Evolutionary conservation across 2,797 vertebrate genomes (phyloP).

Genomic region (Alectoris magna): DNA sequence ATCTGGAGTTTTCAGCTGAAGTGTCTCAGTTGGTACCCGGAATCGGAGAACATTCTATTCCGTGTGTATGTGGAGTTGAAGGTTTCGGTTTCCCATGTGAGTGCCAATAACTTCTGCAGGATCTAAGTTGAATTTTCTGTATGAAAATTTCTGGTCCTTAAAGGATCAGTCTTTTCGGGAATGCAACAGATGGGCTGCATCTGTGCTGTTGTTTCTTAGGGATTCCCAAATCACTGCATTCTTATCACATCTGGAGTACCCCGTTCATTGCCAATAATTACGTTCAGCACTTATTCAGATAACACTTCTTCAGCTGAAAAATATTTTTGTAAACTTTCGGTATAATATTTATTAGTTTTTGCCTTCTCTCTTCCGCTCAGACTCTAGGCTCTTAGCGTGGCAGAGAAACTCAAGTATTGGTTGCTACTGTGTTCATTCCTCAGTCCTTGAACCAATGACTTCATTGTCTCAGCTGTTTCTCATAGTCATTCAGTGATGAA

Average conservation of each 20-base stretch:
- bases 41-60: not conserved
- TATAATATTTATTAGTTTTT: not conserved
- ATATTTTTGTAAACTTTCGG: not conserved
- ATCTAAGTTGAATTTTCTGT: not conserved
- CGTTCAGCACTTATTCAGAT: constrained; percentile 34
- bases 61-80: not conserved
- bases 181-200: constrained; percentile 41
- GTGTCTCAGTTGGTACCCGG: not conserved
- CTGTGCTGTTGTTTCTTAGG: constrained; percentile 39
- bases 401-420: not conserved
- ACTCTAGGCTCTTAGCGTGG: not conserved
- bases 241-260: constrained; percentile 58
- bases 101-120: not conserved
- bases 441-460: not conserved
- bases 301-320: constrained; percentile 1
- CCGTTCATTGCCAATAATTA: constrained; percentile 42
- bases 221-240: constrained; percentile 41
- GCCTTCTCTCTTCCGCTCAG: not conserved
- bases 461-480: constrained; percentile 1
- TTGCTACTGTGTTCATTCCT: not conserved
- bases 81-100: not conserved
- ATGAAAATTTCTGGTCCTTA: constrained; percentile 26
- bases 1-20: not conserved
- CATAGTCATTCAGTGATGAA: not conserved
- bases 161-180: constrained; percentile 11